These are phyloP conservation scores for Ridgeia piscesae DNA, from an alignment of 1,140 invertebrate species.

Conservation along the genomic window DNA sequence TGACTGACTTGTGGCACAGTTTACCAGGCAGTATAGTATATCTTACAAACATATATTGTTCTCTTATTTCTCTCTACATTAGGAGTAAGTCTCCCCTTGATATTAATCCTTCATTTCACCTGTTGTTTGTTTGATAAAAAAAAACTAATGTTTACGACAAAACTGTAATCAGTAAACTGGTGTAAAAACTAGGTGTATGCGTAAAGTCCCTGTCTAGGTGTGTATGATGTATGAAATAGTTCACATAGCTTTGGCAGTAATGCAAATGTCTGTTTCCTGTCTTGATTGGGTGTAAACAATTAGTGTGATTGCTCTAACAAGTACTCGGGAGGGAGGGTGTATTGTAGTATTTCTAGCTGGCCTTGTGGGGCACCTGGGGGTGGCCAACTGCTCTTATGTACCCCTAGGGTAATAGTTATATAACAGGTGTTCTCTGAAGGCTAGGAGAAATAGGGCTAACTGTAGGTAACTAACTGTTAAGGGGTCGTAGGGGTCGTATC, in stretches of 20 bases:
- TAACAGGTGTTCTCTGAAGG: neutral
- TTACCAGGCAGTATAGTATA: too few species aligned
- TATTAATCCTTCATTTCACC: too few species aligned
- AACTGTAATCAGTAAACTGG: too few species aligned
- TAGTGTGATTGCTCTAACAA: neutral
- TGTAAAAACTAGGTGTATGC: neutral
- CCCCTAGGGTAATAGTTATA: neutral
- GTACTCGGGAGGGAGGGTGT: neutral
- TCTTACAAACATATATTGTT: too few species aligned
- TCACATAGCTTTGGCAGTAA: neutral
- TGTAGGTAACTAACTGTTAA: neutral
- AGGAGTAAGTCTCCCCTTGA: too few species aligned
- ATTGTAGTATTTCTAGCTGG: neutral
- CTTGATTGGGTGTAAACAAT: neutral
- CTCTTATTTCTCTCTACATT: too few species aligned
- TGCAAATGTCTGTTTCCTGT: neutral
- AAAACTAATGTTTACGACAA: too few species aligned
- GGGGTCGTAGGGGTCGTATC: neutral
- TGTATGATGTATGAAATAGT: neutral
- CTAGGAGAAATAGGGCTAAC: too few species aligned
- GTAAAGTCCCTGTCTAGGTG: neutral
- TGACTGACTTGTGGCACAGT: too few species aligned
- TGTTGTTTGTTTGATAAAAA: too few species aligned
- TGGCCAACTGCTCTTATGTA: neutral
- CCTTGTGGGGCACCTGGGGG: neutral